Conservation (phyloP, 2,113 vertebrate genomes). For the Orcinus orca region DNA sequence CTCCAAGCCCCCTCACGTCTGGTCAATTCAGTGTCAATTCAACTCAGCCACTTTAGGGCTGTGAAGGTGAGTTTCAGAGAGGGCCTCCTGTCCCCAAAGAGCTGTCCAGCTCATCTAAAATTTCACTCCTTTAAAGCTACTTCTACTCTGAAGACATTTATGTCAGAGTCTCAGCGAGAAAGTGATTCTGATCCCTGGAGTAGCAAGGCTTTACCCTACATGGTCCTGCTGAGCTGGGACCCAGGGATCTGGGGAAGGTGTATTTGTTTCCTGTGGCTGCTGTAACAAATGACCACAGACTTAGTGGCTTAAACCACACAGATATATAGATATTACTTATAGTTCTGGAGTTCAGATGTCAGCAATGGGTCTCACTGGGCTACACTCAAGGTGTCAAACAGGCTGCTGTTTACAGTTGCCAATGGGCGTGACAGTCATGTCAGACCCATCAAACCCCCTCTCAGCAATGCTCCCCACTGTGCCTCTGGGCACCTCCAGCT, state of each 20-base stretch:
- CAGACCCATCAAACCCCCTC: background rate
- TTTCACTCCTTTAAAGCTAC: no score
- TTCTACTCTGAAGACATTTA: background rate
- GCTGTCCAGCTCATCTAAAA: rapidly evolving
- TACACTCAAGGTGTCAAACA: rapidly evolving
- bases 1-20: rapidly evolving
- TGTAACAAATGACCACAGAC: rapidly evolving
- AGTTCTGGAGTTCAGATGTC: background rate
- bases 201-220: rapidly evolving
- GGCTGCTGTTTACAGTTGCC: background rate
- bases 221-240: background rate
- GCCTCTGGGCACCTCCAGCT: rapidly evolving
- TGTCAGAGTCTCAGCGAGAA: background rate
- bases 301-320: background rate
- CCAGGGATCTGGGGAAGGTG: rapidly evolving
- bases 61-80: background rate
- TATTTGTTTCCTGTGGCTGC: background rate
- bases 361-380: background rate
- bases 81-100: background rate
- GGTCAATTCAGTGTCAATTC: background rate
- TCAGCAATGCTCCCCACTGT: rapidly evolving
- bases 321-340: background rate
- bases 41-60: rapidly evolving
- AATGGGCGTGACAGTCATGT: rapidly evolving
- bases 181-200: background rate